A percentile compares a stretch with the other conserved stretches of the same genome.
Evolutionary conservation across 2,113 vertebrate species (phyloP).

Genomic region (Hemichromis elongatus): DNA sequence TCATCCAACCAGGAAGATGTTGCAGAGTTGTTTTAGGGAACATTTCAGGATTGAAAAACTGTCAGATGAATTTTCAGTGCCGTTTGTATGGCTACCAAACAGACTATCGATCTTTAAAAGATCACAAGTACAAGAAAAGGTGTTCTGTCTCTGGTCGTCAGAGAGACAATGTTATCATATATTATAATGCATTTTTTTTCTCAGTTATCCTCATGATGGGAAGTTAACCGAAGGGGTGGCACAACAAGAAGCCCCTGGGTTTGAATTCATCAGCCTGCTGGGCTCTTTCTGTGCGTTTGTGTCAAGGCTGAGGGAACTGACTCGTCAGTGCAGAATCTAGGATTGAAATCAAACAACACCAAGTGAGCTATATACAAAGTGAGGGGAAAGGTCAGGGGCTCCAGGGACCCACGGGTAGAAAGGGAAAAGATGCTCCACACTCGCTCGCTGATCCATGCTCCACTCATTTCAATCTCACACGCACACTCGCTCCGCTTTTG

Average conservation of each 20-base stretch:
- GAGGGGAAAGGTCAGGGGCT: background rate
- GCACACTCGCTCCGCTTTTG: background rate
- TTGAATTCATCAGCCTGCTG: accelerated
- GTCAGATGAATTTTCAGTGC: background rate
- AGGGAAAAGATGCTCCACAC: background rate
- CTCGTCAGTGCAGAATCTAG: background rate
- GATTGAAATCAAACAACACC: background rate
- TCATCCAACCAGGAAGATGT: background rate
- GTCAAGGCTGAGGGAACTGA: background rate
- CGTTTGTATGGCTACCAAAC: background rate
- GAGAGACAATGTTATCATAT: background rate
- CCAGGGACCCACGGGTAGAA: background rate
- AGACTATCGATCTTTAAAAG: background rate
- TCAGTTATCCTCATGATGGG: background rate
- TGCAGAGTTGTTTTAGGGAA: slow-evolving; percentile 25
- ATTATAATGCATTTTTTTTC: background rate
- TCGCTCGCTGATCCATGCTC: background rate
- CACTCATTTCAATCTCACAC: background rate
- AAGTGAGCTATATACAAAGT: background rate
- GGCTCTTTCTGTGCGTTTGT: background rate
- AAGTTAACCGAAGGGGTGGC: background rate
- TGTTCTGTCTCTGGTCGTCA: background rate
- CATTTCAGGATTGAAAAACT: slow-evolving; percentile 22
- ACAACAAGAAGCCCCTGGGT: background rate
- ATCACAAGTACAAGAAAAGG: background rate